These are phyloP conservation scores for Seriola rivoliana DNA, from an alignment of 2,113 vertebrate species.

Conservation along the genomic window DNA sequence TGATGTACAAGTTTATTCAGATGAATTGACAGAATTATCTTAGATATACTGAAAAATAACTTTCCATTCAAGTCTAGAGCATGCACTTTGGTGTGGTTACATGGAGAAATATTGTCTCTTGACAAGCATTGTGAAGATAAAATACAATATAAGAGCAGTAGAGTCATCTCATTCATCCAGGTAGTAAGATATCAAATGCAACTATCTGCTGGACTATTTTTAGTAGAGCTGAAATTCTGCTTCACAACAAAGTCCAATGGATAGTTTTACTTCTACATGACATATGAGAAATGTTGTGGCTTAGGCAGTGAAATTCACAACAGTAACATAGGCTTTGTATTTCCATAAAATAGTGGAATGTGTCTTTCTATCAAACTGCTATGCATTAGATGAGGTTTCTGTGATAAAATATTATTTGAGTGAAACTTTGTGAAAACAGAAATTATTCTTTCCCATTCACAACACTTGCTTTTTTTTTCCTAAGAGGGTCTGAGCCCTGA, in stretches of 20 bases:
- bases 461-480: conserved; percentile 49
- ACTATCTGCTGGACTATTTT: conserved; percentile 28
- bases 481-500: conserved; percentile 62
- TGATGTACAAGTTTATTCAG: conserved; percentile 62
- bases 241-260: conserved; percentile 19
- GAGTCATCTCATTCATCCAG: conserved; percentile 8
- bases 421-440: conserved; percentile 14
- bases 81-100: conserved; percentile 57
- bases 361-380: conserved; percentile 36
- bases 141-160: conserved; percentile 25
- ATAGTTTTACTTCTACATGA: conserved; percentile 3
- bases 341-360: conserved; percentile 64
- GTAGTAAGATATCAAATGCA: conserved; percentile 31
- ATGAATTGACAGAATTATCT: neutral
- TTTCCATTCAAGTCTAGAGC: conserved; percentile 32
- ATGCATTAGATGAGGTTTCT: conserved; percentile 18
- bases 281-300: conserved; percentile 22
- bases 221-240: conserved; percentile 16
- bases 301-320: conserved; percentile 29
- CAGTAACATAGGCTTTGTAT: conserved; percentile 8
- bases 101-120: conserved; percentile 44
- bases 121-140: conserved; percentile 28
- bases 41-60: conserved; percentile 35
- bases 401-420: conserved; percentile 38
- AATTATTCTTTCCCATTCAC: conserved; percentile 22